phyloP scores from a whole-genome alignment of 2,888 invertebrate genomes.

The Thymelicus acteon region DNA sequence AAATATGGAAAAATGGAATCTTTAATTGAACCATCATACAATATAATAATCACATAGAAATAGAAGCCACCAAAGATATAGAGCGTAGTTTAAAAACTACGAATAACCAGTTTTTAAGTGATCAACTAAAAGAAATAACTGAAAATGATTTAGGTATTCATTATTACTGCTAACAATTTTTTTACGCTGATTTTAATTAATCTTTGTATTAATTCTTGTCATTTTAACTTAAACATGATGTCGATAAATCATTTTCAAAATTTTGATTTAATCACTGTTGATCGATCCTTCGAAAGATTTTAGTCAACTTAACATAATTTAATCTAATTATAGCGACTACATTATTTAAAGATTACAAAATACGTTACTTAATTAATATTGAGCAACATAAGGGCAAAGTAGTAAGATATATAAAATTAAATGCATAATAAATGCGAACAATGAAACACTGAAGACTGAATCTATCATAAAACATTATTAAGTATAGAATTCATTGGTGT shows the following conservation, averaged over 20 bases:
- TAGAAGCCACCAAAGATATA: too few relatives aligned
- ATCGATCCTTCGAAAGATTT: conserved; percentile 35
- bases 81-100: too few relatives aligned
- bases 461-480: conserved; percentile 53
- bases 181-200: neutral
- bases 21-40: too few relatives aligned
- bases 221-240: too few relatives aligned
- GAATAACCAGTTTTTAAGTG: too few relatives aligned
- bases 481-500: conserved; percentile 76
- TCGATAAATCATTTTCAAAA: neutral
- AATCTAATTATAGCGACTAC: conserved; percentile 22
- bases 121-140: too few relatives aligned
- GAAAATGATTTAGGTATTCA: too few relatives aligned
- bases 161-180: too few relatives aligned
- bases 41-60: too few relatives aligned
- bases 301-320: conserved; percentile 13
- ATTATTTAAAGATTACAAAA: conserved; percentile 39
- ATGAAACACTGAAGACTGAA: conserved; percentile 45
- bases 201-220: too few relatives aligned
- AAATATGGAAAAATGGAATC: too few relatives aligned
- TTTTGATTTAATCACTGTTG: conserved; percentile 17
- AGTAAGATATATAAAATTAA: conserved; percentile 51
- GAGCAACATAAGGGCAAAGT: conserved; percentile 65
- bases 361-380: conserved; percentile 53
- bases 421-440: conserved; percentile 66